phyloP scores from a whole-genome alignment of 2,113 vertebrate species.

The Hiodon tergisus region DNA sequence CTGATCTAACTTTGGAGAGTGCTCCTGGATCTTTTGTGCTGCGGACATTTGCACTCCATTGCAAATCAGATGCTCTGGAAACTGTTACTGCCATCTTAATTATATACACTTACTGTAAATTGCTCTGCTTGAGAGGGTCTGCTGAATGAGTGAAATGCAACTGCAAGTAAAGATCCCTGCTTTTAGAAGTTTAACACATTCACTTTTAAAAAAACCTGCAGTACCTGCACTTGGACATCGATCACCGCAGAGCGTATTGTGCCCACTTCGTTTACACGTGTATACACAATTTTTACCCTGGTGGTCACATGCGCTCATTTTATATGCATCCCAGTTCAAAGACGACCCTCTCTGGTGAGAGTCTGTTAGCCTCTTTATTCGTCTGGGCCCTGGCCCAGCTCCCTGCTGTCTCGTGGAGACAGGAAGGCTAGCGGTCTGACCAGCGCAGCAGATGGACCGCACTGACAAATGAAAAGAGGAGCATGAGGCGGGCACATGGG shows the following conservation, averaged over 20 bases:
- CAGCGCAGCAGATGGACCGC: neutral
- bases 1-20: neutral
- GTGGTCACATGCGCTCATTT: too few species aligned
- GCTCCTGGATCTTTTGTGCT: neutral
- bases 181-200: too few species aligned
- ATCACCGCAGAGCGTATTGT: too few species aligned
- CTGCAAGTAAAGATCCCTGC: too few species aligned
- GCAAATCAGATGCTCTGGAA: neutral
- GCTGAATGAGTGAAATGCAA: too few species aligned
- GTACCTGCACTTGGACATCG: too few species aligned
- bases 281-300: neutral
- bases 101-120: neutral
- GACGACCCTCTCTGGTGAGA: neutral
- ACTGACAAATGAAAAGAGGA: slow-evolving; percentile 9
- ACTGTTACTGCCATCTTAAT: neutral
- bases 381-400: neutral
- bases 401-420: slow-evolving; percentile 6
- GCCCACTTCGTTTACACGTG: neutral
- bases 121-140: too few species aligned
- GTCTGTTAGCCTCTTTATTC: neutral
- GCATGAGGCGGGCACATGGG: slow-evolving; percentile 11
- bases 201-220: neutral
- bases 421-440: slow-evolving; percentile 15
- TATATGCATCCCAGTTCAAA: neutral
- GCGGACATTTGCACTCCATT: neutral